Conservation (phyloP, 2,113 vertebrate genomes). For the Sylvia atricapilla region DNA sequence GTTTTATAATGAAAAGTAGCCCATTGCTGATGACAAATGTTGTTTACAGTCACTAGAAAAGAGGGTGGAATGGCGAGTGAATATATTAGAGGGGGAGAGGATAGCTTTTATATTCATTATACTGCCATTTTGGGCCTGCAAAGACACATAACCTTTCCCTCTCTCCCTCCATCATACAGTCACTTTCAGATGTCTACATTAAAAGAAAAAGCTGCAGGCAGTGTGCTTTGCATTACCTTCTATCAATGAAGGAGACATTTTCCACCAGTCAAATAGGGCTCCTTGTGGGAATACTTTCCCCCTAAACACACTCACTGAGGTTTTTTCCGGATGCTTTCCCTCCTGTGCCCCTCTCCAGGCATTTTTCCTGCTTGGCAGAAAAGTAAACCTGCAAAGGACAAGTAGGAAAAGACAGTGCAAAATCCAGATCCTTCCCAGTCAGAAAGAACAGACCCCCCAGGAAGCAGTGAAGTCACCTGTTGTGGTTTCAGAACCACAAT, state of each 20-base stretch:
- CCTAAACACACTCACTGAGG: neutral
- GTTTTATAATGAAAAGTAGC: conserved; percentile 74
- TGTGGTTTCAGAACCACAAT: too few species aligned
- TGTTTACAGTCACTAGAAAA: conserved; percentile 73
- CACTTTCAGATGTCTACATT: conserved; percentile 70
- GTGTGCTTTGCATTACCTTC: conserved; percentile 64
- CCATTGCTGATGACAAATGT: conserved; percentile 73
- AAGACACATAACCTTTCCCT: conserved; percentile 75
- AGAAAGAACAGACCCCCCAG: neutral
- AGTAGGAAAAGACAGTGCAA: neutral
- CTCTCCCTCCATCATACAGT: conserved; percentile 69
- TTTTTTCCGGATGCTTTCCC: neutral
- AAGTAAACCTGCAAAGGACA: neutral
- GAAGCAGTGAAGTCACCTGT: neutral
- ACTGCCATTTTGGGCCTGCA: conserved; percentile 62
- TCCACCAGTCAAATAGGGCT: conserved; percentile 56
- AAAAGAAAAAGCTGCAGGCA: conserved; percentile 72
- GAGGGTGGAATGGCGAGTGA: conserved; percentile 66
- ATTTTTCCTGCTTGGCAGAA: neutral
- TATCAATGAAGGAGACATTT: conserved; percentile 67
- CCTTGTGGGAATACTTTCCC: conserved; percentile 48
- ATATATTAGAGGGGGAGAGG: conserved; percentile 74
- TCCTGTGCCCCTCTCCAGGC: neutral
- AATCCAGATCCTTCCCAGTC: neutral
- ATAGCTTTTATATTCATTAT: conserved; percentile 73